Percentiles rank a stretch among this genome's conserved stretches.
These are phyloP conservation scores for Trichonephila clavata DNA, from an alignment of 1,140 invertebrate genomes.

Conservation along the genomic window DNA sequence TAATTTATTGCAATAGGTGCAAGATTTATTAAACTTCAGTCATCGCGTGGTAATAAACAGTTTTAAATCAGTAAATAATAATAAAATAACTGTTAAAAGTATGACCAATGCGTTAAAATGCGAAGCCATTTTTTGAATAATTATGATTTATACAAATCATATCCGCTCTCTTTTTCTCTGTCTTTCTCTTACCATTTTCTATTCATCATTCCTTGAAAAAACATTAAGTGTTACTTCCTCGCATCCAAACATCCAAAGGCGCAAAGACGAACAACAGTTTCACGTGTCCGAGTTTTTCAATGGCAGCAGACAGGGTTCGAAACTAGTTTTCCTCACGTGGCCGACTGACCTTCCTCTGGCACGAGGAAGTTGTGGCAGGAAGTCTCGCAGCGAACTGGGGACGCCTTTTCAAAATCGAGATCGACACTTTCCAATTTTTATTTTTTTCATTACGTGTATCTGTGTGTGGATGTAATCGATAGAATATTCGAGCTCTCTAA, in stretches of 20 bases:
- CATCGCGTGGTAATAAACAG: too few species aligned
- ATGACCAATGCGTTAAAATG: too few species aligned
- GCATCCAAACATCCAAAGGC: neutral
- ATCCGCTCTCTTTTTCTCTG: too few species aligned
- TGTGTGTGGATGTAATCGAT: neutral
- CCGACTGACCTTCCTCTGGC: constrained; percentile 65
- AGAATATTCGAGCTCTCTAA: neutral
- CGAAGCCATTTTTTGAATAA: too few species aligned
- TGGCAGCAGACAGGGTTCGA: neutral
- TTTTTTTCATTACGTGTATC: neutral
- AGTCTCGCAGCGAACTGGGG: constrained; percentile 44
- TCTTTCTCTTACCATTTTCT: neutral
- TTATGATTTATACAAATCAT: neutral
- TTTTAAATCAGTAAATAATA: too few species aligned
- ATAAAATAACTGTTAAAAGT: too few species aligned
- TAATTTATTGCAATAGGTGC: too few species aligned
- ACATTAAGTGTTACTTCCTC: neutral
- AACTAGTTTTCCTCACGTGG: constrained; percentile 30
- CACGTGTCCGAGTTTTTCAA: constrained; percentile 47
- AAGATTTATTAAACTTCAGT: too few species aligned
- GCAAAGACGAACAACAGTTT: neutral
- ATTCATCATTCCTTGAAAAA: neutral
- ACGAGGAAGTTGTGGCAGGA: constrained; percentile 62
- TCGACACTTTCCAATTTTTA: neutral
- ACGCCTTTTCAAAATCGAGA: constrained; percentile 48